These are phyloP conservation scores for Pissodes strobi DNA, from an alignment of 1,140 invertebrate genomes.

Conservation along the genomic window DNA sequence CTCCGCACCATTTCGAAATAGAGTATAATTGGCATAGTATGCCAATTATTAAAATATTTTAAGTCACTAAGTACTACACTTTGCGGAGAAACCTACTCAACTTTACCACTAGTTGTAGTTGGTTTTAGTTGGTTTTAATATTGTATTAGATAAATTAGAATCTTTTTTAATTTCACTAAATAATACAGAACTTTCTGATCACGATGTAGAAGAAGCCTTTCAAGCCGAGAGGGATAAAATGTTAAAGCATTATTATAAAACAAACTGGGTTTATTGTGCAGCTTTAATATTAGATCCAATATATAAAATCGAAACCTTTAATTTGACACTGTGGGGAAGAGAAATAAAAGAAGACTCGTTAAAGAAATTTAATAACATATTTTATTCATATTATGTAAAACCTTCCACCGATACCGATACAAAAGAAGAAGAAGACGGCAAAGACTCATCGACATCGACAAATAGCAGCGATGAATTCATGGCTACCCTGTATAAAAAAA, in stretches of 20 bases:
- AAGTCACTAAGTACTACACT: background rate
- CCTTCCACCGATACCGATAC: no score
- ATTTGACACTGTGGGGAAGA: slow-evolving; percentile 2
- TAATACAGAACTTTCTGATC: background rate
- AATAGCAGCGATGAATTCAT: background rate
- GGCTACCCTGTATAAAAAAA: background rate
- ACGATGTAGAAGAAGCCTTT: background rate
- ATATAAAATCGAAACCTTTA: slow-evolving; percentile 19
- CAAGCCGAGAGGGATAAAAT: slow-evolving; percentile 21
- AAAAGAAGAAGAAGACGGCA: background rate
- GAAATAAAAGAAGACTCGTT: slow-evolving; percentile 7
- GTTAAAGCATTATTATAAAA: slow-evolving; percentile 15
- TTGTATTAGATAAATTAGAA: slow-evolving; percentile 2
- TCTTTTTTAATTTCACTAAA: no score
- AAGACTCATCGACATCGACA: background rate
- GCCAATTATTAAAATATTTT: background rate
- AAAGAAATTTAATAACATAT: slow-evolving; percentile 10
- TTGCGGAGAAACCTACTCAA: background rate
- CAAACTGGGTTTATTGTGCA: slow-evolving; percentile 21
- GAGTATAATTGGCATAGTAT: no score
- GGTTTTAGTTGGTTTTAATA: background rate
- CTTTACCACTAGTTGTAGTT: no score
- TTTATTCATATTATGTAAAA: slow-evolving; percentile 1
- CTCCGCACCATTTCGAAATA: no score
- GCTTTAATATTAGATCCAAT: slow-evolving; percentile 14